phyloP scores from a whole-genome alignment of 2,888 invertebrate genomes.

The Coecobrya sp. region DNA sequence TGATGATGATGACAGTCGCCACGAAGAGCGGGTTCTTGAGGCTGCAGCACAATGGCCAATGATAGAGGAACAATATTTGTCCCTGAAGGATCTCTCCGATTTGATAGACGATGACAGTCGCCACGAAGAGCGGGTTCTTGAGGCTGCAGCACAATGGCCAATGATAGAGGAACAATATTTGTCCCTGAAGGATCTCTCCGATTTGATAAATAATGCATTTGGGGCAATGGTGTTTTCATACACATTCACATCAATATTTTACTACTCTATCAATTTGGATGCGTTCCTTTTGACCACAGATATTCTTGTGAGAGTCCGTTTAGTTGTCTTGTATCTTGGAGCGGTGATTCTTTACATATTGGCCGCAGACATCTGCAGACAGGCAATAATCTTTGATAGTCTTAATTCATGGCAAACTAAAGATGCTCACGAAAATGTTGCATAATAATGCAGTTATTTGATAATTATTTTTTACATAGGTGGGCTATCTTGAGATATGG shows the following conservation, averaged over 20 bases:
- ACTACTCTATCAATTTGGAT: constrained; percentile 70
- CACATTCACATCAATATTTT: constrained; percentile 70
- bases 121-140: constrained; percentile 51
- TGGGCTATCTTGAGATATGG: constrained; percentile 67
- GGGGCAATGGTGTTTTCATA: constrained; percentile 73
- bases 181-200: constrained; percentile 63
- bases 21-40: constrained; percentile 55
- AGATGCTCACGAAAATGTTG: too few species aligned
- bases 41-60: constrained; percentile 64
- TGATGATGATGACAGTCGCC: constrained; percentile 53
- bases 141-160: constrained; percentile 66
- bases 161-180: constrained; percentile 59
- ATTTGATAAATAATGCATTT: constrained; percentile 67
- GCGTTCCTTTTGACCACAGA: constrained; percentile 70
- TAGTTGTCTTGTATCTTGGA: constrained; percentile 66
- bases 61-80: constrained; percentile 61
- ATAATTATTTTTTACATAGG: background rate
- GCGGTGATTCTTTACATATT: constrained; percentile 60
- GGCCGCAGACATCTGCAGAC: constrained; percentile 68
- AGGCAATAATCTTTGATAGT: too few species aligned
- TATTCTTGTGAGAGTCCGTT: constrained; percentile 56
- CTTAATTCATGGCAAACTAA: too few species aligned
- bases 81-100: constrained; percentile 63
- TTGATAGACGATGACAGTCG: constrained; percentile 58
- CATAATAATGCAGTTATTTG: too few species aligned